Evolutionary conservation across 92 coral and sea anemone genomes (phyloP), one percentile per base, ranked within the genome.

Genomic region (Micromussa lordhowensis): DNA sequence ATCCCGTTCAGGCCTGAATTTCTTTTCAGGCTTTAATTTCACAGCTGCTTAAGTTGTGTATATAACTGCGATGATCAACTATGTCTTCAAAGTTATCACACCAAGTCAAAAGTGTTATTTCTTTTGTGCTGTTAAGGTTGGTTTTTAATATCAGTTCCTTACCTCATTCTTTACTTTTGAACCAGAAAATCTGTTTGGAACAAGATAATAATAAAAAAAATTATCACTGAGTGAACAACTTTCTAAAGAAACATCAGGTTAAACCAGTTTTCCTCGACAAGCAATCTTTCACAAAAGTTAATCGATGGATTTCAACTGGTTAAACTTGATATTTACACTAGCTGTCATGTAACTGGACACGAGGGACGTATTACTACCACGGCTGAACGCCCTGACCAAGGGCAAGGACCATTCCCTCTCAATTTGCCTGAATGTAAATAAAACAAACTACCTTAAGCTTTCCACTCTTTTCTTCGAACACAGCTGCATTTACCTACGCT

Each of bases 131-230:
- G 32, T 22, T 66, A 66, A 66, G 51, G 12, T 22, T 22, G 11
- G 30, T 1, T 64, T 26, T 64, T 1, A 17, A 19, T n/a, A 30
- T 28, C 31, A 68, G 73, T 29, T 44, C 72, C 77, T 69, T 88
- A 97, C 99, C 94, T 97, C 97, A 78, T 90, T 96, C 90, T 94
- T 94, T 13, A 92, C 77, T 90, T 96, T 94, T 30, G 95, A 96
- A 49, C 99, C 98, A 32, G 99, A 97, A 91, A 97, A 97, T 89
- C 99, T 97, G 91, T 77, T 84, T 68, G 76, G 80, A 71, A 36
- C 22, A 57, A 80, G 61, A 49, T 3, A 58, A 30, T 34, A 22
- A 40, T n/a, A n/a, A 48, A 51, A 68, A 30, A 81, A 5, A 44
- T 44, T 44, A 48, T 35, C 29, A 61, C 18, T 61, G 11, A 6